Evolutionary conservation across 1,140 invertebrate genomes (phyloP), one percentile per base, ranked within the genome.

Genomic region (Drosophila pectinifera): DNA sequence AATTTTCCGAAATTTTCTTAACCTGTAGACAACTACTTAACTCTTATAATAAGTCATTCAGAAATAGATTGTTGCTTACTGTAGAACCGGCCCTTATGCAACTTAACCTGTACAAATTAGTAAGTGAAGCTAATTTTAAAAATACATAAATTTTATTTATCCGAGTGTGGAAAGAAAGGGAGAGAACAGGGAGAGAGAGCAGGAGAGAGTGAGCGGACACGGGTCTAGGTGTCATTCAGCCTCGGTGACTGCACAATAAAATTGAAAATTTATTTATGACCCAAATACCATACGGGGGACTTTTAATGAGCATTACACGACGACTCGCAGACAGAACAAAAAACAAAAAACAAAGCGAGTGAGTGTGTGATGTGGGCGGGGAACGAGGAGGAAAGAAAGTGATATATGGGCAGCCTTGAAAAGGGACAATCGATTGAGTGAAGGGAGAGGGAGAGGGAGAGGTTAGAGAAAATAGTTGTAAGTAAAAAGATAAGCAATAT

Each of bases 261-360:
- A 56, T 56, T 63, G 38, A 56, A 31, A 42, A 63, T 42, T 42
- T 63, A 56, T 42, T 56, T 42, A 56, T 56, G 59, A 56, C 49
- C 59, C 59, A 31, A 62, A 56, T 34, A 31, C 36, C 58, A 62
- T 11, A 26, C 41, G 34, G 4, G 42, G 16, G 22, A 5, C 18
- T 62, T 61, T 62, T 62, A 62, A 62, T 54, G 36, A 62, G 48
- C 59, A 26, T 31, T 63, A 54, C 16, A 54, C 24, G 48, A 31
- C n/a, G 38, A 39, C 38, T 16, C 38, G 16, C 28, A 28, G 14
- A 16, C 3, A 13, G 36, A 54, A 62, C 48, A n/a, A 51, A 18
- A 20, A 16, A 8, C n/a, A 7, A 26, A 10, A 26, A 39, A 16
- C 38, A 39, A 39, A 39, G 38, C 38, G 22, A 13, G 10, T 26